phyloP scores from a whole-genome alignment of 2,797 vertebrate genomes.

The Xenentodon cancila region DNA sequence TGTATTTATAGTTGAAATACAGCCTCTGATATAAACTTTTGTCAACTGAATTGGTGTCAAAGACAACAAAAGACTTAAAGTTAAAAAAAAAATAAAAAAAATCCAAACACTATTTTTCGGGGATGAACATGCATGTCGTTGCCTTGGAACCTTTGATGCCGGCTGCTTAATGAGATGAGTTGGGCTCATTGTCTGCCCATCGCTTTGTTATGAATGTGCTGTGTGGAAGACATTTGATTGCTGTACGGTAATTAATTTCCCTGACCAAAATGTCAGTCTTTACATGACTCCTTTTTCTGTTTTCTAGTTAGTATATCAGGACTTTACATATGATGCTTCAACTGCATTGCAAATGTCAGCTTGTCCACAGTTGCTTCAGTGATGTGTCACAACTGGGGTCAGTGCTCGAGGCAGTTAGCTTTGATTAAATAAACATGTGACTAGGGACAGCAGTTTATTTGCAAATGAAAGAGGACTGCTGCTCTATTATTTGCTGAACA shows the following conservation, averaged over 20 bases:
- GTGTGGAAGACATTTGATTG: conserved; percentile 11
- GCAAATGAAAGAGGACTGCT: conserved; percentile 45
- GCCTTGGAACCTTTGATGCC: conserved; percentile 9
- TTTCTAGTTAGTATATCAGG: conserved; percentile 7
- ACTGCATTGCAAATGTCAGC: conserved; percentile 1
- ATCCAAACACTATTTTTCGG: neutral
- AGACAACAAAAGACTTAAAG: conserved; percentile 1
- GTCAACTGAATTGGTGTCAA: neutral
- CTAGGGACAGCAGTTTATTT: conserved; percentile 36
- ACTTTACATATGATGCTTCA: conserved; percentile 4
- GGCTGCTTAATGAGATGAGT: conserved; percentile 36
- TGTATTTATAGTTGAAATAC: too few species aligned
- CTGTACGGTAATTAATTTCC: conserved; percentile 28
- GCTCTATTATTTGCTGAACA: conserved; percentile 42
- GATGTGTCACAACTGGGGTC: conserved; percentile 29
- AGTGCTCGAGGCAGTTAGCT: conserved; percentile 38
- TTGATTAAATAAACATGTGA: conserved; percentile 51
- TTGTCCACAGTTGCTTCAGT: conserved; percentile 30
- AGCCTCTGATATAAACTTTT: too few species aligned
- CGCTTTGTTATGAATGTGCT: conserved; percentile 2
- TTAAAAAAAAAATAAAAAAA: neutral
- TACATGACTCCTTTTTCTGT: neutral
- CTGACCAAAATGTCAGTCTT: conserved; percentile 12
- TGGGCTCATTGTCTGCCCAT: conserved; percentile 14
- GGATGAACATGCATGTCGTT: neutral